phyloP scores from a whole-genome alignment of 2,888 invertebrate species.

The Trilocha varians region DNA sequence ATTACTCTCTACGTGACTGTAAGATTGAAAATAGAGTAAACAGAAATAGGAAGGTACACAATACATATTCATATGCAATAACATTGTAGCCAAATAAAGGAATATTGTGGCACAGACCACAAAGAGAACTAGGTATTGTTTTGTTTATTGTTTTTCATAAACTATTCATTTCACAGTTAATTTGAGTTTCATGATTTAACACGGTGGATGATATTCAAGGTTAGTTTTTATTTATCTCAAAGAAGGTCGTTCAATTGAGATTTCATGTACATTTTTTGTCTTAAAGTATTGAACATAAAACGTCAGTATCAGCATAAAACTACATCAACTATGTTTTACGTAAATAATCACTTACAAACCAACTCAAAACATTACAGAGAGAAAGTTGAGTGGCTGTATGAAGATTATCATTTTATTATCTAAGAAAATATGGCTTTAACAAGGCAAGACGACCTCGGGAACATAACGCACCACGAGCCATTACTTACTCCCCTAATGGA shows the following conservation, averaged over 20 bases:
- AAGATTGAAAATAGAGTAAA: no score
- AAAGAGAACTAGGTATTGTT: no score
- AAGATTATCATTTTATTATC: slow-evolving; percentile 24
- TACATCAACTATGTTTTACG: background rate
- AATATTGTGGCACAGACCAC: no score
- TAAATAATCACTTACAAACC: background rate
- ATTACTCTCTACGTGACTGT: no score
- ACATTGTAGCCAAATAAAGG: no score
- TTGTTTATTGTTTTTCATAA: background rate
- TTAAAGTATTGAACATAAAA: slow-evolving; percentile 2
- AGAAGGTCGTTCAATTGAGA: slow-evolving; percentile 18
- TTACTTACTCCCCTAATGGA: slow-evolving; percentile 56
- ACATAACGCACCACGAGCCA: slow-evolving; percentile 45
- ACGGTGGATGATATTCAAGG: background rate
- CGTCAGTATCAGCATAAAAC: background rate
- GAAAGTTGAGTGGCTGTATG: slow-evolving; percentile 5
- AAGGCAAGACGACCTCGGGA: slow-evolving; percentile 37
- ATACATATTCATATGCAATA: no score
- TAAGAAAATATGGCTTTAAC: slow-evolving; percentile 35
- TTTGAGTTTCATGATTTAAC: background rate
- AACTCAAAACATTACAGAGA: background rate
- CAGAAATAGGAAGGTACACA: no score
- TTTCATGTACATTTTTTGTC: slow-evolving; percentile 18
- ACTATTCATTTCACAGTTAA: background rate
- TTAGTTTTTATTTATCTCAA: slow-evolving; percentile 12